A percentile compares a stretch with the other conserved stretches of the same genome.
Conservation (phyloP, 2,113 vertebrate genomes). For the Puffinus mauretanicus region DNA sequence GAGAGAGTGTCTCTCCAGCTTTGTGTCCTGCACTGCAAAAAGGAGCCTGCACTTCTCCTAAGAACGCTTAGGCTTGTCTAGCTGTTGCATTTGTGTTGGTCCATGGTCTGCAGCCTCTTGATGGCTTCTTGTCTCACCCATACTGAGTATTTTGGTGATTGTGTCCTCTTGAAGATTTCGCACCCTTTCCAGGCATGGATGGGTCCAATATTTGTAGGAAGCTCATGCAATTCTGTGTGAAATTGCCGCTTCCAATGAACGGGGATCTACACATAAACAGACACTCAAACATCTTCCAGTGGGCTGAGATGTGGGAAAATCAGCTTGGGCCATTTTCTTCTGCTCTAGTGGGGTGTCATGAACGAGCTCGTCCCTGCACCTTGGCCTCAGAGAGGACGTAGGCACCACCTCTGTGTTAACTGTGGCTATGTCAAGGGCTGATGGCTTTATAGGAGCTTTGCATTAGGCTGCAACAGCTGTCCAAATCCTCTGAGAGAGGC, state of each 20-base stretch:
- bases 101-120: neutral
- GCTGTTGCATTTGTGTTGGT: neutral
- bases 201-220: neutral
- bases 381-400: neutral
- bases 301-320: neutral
- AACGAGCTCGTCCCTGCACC: neutral
- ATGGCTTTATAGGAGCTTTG: neutral
- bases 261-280: neutral
- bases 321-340: neutral
- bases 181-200: neutral
- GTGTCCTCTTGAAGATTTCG: neutral
- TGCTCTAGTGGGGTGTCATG: rapidly evolving
- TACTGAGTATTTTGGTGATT: neutral
- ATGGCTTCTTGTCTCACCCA: neutral
- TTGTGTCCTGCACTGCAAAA: neutral
- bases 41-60: neutral
- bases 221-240: neutral
- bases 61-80: neutral
- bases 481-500: neutral
- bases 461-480: neutral
- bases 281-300: neutral
- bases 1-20: rapidly evolving
- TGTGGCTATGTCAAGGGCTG: neutral
- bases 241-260: neutral
- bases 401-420: neutral